Base-by-base conservation (phyloP, 2,797 vertebrate species). In the Atherinosoma microstoma region DNA sequence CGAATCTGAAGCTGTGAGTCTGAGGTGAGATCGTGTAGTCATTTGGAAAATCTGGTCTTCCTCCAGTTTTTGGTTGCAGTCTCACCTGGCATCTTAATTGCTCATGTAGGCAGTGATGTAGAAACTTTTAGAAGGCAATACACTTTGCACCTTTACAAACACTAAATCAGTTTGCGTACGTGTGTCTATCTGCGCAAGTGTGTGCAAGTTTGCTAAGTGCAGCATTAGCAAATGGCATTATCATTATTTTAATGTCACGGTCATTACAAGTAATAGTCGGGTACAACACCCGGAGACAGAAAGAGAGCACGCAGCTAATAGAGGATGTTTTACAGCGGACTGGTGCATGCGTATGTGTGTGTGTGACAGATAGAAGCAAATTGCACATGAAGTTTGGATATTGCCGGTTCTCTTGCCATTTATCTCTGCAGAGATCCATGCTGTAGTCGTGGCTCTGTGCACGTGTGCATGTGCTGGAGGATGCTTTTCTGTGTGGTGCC, bases 201-300 rank as follows among this genome's bases (percentile, higher is more conserved):
- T 74, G 74, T 79, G 82, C 73, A 62, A 68, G 82, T 78, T 72
- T 70, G 63, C 75, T 93, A 93, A 92, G 90, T 90, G 90, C 90
- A 92, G 84, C 88, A 90, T 93, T 91, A 89, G 82, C 82, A 84
- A 85, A 82, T 64, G 69, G 70, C 75, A 77, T 93, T 91, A 90
- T 93, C 88, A 92, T 94, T 94, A 92, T 94, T 92, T 84, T 93
- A 94, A 94, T 94, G 93, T 92, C 93, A 93, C 70, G 80, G 86
- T 93, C 91, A 93, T 93, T 93, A 89, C 89, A 87, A 88, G 89
- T 93, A 93, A 93, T 93, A 91, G 87, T 87, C 88, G 86, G 90
- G 90, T 93, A 89, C 88, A 89, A 84, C 86, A 89, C 79, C 85
- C 84, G 78, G 86, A 77, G 84, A 87, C 82, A 86, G 84, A 85